Base-by-base conservation (phyloP, 2,888 invertebrate genomes). In the Pyrocoelia pectoralis region DNA sequence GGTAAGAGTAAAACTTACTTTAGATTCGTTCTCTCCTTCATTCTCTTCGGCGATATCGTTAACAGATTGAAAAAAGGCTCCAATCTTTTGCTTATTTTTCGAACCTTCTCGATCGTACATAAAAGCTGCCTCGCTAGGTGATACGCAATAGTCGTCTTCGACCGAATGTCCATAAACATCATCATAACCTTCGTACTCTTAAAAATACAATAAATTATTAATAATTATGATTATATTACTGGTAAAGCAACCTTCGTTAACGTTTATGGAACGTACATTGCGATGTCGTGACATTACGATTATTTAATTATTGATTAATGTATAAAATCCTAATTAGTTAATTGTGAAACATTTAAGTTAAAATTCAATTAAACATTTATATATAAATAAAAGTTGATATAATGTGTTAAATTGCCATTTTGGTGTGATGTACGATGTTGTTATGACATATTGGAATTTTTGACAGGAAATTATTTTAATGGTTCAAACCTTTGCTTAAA, bases 121-220 rank as follows among this genome's bases (percentile, higher is more conserved):
- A 84, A 94, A 97, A 63, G 89, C 87, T 38, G 89, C 85, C 83
- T 95, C 94, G 76, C 92, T 92, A 1, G 97, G 96, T 10, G 97
- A 97, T 74, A 95, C 89, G 77, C 91, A 92, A 80, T 88, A 92
- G 77, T 95, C 95, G 77, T 97, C 97, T 81, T 97, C 97, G 41
- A 96, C 91, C 1, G 97, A 97, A 80, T 94, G 93, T 9, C 97
- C 97, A 79, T 95, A 97, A 63, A 94, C 88, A 83, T 94, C 95
- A 76, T 95, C 94, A 74, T 93, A 93, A 12, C 88, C 91, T 75
- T 96, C 96, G 77, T 93, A 96, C 76, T 97, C 97, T n/a, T 24
- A 24, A 24, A 24, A 24, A 24, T 90, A 76, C 24, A 83, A 81
- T 40, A 28, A 24, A 14, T 18, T 6, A 65, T 46, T 6, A 53